Evolutionary conservation across 2,113 vertebrate species (phyloP).

Genomic region (Euleptes europaea): DNA sequence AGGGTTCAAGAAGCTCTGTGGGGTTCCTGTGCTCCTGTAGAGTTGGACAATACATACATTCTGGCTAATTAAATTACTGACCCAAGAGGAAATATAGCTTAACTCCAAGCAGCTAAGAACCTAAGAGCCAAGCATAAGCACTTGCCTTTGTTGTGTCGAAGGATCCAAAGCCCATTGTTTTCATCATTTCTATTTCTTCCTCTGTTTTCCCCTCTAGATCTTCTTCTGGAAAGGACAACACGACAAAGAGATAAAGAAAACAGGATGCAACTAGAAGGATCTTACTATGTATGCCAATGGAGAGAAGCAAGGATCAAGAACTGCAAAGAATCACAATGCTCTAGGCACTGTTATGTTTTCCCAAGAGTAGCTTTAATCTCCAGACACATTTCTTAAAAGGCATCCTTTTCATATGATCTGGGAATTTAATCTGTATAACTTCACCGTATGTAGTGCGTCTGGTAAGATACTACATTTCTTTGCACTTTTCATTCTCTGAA

Average conservation of each 20-base stretch:
- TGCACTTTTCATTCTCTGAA: neutral
- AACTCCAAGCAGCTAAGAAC: neutral
- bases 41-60: neutral
- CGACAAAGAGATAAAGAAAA: accelerated
- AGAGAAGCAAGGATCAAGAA: neutral
- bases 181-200: constrained; percentile 99
- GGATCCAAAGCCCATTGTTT: constrained; percentile 89
- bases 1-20: neutral
- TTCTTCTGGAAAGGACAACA: constrained; percentile 77
- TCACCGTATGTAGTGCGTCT: neutral
- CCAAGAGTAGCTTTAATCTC: neutral
- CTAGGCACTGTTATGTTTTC: too few species aligned
- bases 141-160: constrained; percentile 92
- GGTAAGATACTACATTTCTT: neutral
- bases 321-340: neutral
- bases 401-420: neutral
- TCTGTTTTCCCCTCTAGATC: constrained; percentile 95
- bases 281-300: too few species aligned
- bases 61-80: neutral
- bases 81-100: neutral
- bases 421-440: neutral
- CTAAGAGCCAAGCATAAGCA: neutral
- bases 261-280: accelerated
- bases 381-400: neutral
- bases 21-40: neutral